A percentile compares a stretch with the other conserved stretches of the same genome.
Conservation (phyloP, 1,140 invertebrate genomes). For the Scaptomyza pallida region DNA sequence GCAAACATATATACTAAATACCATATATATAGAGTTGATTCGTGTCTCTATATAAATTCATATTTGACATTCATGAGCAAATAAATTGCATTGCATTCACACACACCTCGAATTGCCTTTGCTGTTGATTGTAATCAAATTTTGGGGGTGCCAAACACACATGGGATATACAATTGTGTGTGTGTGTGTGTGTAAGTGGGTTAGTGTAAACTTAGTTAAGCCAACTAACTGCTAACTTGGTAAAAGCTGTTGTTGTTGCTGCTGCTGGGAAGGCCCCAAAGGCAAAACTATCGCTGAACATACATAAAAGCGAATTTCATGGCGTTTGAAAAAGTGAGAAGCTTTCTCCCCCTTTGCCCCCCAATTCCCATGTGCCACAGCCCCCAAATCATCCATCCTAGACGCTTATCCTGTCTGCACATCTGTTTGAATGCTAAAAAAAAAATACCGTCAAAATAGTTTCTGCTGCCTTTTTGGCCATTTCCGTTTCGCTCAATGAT, state of each 20-base stretch:
- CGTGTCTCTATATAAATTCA: conserved; percentile 1
- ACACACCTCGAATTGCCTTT: conserved; percentile 5
- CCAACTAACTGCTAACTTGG: conserved; percentile 52
- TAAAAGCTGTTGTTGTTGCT: conserved; percentile 7
- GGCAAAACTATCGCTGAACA: conserved; percentile 22
- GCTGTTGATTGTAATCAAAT: conserved; percentile 49
- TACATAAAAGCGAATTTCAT: conserved; percentile 39
- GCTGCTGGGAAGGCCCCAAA: conserved; percentile 23
- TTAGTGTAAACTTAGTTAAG: conserved; percentile 59
- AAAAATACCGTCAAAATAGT: conserved; percentile 61
- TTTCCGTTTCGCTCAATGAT: conserved; percentile 25
- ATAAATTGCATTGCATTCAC: conserved; percentile 15
- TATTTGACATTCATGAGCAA: conserved; percentile 10
- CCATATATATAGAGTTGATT: neutral
- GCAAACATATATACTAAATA: neutral
- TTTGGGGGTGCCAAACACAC: conserved; percentile 20
- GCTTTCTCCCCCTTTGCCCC: neutral
- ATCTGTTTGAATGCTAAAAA: conserved; percentile 70
- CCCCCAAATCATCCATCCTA: conserved; percentile 27
- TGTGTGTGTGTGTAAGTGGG: conserved; percentile 7
- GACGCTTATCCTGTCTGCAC: conserved; percentile 55
- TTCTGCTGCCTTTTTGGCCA: conserved; percentile 10
- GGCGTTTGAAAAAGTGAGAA: conserved; percentile 8
- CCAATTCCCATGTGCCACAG: neutral
- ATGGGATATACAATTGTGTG: conserved; percentile 24